These are phyloP conservation scores for Virgularia gustaviana DNA, from an alignment of 92 coral and sea anemone genomes.

Conservation along the genomic window DNA sequence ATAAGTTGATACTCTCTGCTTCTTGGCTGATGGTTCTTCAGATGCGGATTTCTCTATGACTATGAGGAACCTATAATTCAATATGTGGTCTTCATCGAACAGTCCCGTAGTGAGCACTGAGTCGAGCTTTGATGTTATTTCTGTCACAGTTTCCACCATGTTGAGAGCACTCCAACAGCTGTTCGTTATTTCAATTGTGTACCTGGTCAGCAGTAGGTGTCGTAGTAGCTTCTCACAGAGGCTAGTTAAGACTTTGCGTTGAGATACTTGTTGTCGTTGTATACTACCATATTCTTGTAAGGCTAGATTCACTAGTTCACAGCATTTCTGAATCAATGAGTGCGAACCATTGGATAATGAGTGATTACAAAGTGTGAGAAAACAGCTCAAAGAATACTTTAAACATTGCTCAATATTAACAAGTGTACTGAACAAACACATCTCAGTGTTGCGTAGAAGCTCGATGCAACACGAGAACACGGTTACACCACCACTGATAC, in stretches of 20 bases:
- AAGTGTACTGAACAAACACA: constrained; percentile 16
- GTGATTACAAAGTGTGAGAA: background rate
- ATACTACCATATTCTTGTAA: constrained; percentile 4
- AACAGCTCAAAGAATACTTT: constrained; percentile 6
- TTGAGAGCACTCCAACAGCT: background rate
- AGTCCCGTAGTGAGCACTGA: constrained; percentile 5
- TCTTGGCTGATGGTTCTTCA: constrained; percentile 18
- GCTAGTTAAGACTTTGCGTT: constrained; percentile 5
- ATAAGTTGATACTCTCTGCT: background rate
- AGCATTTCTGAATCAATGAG: background rate
- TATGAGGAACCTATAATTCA: background rate
- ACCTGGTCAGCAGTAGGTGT: background rate
- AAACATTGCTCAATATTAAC: constrained; percentile 25
- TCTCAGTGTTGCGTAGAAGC: background rate
- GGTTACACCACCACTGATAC: background rate
- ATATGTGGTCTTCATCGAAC: constrained; percentile 22
- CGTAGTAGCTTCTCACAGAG: constrained; percentile 20
- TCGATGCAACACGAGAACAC: constrained; percentile 15
- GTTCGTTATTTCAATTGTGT: background rate
- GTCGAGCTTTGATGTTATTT: constrained; percentile 2
- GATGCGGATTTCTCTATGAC: background rate
- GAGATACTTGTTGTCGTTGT: constrained; percentile 18
- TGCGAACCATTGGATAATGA: background rate
- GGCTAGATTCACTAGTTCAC: background rate
- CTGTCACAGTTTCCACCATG: background rate